Conservation (phyloP, 2,888 invertebrate species). For the Molanna angustata region DNA sequence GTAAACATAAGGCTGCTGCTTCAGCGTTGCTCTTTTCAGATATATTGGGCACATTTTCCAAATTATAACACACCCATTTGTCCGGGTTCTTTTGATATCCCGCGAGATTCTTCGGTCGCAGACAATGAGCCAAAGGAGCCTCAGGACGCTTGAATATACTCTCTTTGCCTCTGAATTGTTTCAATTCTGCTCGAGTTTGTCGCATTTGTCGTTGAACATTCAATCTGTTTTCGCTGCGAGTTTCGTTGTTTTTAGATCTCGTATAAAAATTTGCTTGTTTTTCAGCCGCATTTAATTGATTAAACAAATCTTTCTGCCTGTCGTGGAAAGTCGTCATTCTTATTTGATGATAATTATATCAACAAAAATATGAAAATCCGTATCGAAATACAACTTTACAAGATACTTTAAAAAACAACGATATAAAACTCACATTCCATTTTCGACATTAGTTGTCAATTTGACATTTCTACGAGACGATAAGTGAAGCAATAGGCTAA, state of each 20-base stretch:
- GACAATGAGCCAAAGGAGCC: slow-evolving; percentile 58
- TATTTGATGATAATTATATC: no score
- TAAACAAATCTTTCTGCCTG: slow-evolving; percentile 68
- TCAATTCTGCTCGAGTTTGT: slow-evolving; percentile 37
- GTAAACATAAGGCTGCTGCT: slow-evolving; percentile 36
- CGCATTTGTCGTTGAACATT: slow-evolving; percentile 24
- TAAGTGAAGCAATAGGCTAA: no score
- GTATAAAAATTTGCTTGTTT: slow-evolving; percentile 46
- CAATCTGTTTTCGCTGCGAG: slow-evolving; percentile 37
- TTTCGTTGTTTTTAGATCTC: slow-evolving; percentile 38
- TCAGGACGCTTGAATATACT: slow-evolving; percentile 78
- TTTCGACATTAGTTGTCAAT: no score
- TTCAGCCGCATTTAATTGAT: slow-evolving; percentile 64
- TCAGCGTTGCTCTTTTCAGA: slow-evolving; percentile 74
- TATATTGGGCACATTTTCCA: slow-evolving; percentile 78
- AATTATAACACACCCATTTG: slow-evolving; percentile 77
- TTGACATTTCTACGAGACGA: no score
- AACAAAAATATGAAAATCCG: no score
- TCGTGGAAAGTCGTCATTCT: slow-evolving; percentile 54
- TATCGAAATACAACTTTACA: no score
- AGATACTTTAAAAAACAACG: no score
- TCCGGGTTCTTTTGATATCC: slow-evolving; percentile 69
- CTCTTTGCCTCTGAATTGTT: slow-evolving; percentile 65
- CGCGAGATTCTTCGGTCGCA: slow-evolving; percentile 47
- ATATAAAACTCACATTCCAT: no score